Conservation (phyloP, 2,113 vertebrate genomes). For the Atlantisia rogersi region DNA sequence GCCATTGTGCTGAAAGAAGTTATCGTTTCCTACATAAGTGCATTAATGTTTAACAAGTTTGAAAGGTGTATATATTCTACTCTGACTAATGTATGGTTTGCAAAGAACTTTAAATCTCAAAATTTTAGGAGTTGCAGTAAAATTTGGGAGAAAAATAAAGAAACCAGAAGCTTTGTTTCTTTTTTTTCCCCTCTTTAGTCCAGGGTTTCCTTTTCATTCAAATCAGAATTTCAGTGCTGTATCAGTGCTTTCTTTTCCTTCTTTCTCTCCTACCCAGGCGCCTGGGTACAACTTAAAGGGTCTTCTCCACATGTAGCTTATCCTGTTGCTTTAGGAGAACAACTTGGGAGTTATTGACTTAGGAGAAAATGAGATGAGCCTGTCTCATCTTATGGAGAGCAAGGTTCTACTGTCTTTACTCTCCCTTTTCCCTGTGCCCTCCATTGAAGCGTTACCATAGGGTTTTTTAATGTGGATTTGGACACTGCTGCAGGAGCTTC, state of each 20-base stretch:
- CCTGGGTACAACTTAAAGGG: neutral
- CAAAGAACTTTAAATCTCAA: neutral
- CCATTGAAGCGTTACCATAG: neutral
- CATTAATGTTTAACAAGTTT: slow-evolving; percentile 19
- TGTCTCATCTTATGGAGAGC: neutral
- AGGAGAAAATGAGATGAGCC: neutral
- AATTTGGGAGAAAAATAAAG: neutral
- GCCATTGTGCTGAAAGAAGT: slow-evolving; percentile 11
- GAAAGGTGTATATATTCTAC: neutral
- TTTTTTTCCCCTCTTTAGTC: neutral
- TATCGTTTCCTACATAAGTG: neutral
- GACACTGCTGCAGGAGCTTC: neutral
- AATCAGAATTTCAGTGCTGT: neutral
- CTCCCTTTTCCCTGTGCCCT: neutral
- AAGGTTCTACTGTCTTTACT: neutral
- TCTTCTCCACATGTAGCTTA: neutral
- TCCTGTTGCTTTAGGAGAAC: neutral
- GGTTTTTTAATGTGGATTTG: neutral
- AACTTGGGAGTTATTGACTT: neutral
- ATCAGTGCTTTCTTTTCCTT: neutral
- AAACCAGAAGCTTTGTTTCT: neutral
- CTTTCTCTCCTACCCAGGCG: neutral
- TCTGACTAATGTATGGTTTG: neutral
- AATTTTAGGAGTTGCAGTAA: neutral
- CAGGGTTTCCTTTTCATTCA: neutral